These are phyloP conservation scores for Cliona cf. orientalis DNA, from an alignment of 37 sponge, comb jelly and placozoan species.

Conservation along the genomic window DNA sequence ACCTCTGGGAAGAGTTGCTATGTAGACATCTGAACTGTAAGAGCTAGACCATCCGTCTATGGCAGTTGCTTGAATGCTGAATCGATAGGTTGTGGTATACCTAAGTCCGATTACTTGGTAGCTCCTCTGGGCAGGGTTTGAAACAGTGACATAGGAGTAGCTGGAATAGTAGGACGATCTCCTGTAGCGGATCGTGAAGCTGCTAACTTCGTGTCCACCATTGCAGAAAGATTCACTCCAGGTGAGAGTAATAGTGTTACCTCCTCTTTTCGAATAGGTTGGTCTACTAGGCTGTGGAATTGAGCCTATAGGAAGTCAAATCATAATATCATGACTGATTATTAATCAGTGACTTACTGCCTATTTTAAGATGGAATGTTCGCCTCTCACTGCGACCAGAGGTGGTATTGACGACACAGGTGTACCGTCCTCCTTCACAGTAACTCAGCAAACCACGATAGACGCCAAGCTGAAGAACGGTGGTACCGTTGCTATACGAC, in stretches of 20 bases:
- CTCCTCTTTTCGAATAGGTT: too few species aligned
- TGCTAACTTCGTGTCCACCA: slow-evolving; percentile 23
- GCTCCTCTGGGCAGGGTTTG: neutral
- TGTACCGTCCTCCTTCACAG: slow-evolving; percentile 31
- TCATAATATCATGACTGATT: neutral
- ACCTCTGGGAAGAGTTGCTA: slow-evolving; percentile 33
- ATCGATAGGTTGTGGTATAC: neutral
- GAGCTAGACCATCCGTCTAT: neutral
- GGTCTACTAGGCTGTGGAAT: slow-evolving; percentile 15
- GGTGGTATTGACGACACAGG: slow-evolving; percentile 7
- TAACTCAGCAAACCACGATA: neutral
- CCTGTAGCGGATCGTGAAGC: slow-evolving; percentile 5
- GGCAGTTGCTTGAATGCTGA: slow-evolving; percentile 15
- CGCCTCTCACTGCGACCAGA: neutral
- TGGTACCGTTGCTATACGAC: slow-evolving; percentile 26
- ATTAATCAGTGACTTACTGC: too few species aligned
- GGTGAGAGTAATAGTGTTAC: slow-evolving; percentile 1
- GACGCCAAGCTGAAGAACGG: slow-evolving; percentile 20
- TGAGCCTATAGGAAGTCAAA: neutral
- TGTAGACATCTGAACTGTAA: neutral
- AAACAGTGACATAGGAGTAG: neutral
- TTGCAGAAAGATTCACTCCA: slow-evolving; percentile 19
- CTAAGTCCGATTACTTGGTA: slow-evolving; percentile 7
- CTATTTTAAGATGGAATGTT: slow-evolving; percentile 13
- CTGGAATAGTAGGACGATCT: neutral